Base-by-base conservation (phyloP, 2,888 invertebrate species). In the Sipunculus nudus region DNA sequence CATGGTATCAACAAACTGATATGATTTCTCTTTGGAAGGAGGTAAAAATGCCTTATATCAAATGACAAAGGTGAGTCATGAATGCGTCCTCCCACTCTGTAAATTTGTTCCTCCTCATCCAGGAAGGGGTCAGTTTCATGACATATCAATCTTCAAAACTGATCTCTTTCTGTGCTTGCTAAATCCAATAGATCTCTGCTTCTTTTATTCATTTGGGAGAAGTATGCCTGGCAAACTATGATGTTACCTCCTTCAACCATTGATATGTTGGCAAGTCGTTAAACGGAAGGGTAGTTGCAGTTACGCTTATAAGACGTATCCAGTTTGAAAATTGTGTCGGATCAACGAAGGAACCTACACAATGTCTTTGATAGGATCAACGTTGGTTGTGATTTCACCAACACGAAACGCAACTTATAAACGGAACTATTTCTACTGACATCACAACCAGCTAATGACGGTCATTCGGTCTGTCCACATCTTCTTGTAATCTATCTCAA, bases 391-490 rank as follows among this genome's bases (percentile, higher is more conserved):
- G 5, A 53, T 53, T 23, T 54, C 55, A 10, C 55, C 55, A 4
- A 54, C 55, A 19, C 55, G 55, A 23, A 21, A 52, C n/a, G 55
- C 53, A 16, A 54, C 49, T 16, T 54, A 54, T 3, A 50, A 54
- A 5, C 41, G 21, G 26, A 41, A 53, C n/a, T 21, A 16, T 19
- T 53, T 53, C 19, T 39, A 53, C 10, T 54, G 55, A n/a, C 55
- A 50, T 6, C 48, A 25, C 4, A 54, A 32, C 55, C 55, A 54
- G 19, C 55, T n/a, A 13, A 54, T 54, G 10, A 28, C 53, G 21
- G 41, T 53, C 3, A 46, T 19, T 6, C 53, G 39, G 41, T 53
- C 53, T 8, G 41, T 53, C 48, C 55, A 54, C 6, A 54, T 53
- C 28, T 35, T 54, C 28, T 19, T 45, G 45, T 25, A 55, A 13